Percentiles rank a stretch among this genome's conserved stretches.
These are phyloP conservation scores for Tichodroma muraria DNA, from an alignment of 2,113 vertebrate genomes.

Conservation along the genomic window DNA sequence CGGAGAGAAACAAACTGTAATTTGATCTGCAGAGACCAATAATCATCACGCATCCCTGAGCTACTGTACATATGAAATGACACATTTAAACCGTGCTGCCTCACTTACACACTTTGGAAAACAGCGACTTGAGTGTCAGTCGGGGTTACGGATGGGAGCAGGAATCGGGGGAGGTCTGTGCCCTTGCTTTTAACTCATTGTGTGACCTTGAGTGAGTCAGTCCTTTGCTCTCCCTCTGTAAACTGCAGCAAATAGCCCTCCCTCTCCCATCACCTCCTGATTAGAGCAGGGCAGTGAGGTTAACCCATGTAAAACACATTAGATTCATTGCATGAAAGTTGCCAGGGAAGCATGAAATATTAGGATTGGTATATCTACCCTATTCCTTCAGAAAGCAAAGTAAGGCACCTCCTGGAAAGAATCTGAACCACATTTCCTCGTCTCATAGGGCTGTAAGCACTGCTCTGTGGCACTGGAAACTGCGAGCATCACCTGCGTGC, in stretches of 20 bases:
- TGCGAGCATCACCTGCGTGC: neutral
- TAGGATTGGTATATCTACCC: neutral
- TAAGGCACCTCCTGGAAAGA: neutral
- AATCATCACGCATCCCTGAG: neutral
- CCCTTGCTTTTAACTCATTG: constrained; percentile 26
- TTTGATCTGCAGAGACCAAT: constrained; percentile 5
- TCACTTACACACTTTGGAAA: neutral
- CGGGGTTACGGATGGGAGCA: neutral
- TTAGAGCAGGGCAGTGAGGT: neutral
- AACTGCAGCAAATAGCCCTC: neutral
- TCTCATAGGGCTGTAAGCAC: neutral
- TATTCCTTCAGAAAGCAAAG: neutral
- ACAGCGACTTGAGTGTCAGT: neutral
- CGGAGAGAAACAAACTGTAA: constrained; percentile 31
- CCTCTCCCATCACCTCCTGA: neutral
- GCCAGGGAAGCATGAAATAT: neutral
- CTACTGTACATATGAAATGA: neutral
- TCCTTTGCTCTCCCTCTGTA: neutral
- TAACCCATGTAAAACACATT: neutral
- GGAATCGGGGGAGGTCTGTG: neutral
- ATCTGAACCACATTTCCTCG: neutral
- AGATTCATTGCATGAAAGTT: neutral
- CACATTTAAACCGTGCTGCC: neutral
- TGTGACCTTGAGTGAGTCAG: constrained; percentile 16
- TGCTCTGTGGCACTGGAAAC: neutral